phyloP scores from a whole-genome alignment of 2,797 vertebrate genomes.

The Zenarchopterus dispar region DNA sequence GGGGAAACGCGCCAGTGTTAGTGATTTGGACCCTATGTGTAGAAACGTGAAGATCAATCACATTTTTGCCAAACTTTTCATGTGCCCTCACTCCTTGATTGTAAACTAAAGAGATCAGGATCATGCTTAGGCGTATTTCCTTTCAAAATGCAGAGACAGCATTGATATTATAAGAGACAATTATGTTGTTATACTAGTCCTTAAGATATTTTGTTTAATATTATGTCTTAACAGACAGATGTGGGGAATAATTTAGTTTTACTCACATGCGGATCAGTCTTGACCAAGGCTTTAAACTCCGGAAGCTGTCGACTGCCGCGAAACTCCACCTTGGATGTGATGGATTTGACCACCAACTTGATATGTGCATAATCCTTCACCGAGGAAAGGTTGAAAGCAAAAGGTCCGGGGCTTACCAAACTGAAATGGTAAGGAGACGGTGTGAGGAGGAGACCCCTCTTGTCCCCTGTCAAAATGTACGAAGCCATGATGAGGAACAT shows the following conservation, averaged over 20 bases:
- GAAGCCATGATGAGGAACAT: slow-evolving; percentile 91
- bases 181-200: no score
- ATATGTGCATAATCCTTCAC: slow-evolving; percentile 85
- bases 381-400: slow-evolving; percentile 84
- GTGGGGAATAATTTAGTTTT: not conserved
- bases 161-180: no score
- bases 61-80: slow-evolving; percentile 19
- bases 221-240: not conserved
- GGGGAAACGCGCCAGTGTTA: not conserved
- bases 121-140: slow-evolving; percentile 18
- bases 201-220: not conserved
- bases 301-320: slow-evolving; percentile 81
- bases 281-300: slow-evolving; percentile 82
- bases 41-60: no score
- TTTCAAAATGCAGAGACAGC: slow-evolving; percentile 33
- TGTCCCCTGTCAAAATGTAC: slow-evolving; percentile 90
- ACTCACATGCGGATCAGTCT: slow-evolving; percentile 91
- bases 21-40: slow-evolving; percentile 22
- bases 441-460: slow-evolving; percentile 85
- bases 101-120: slow-evolving; percentile 46
- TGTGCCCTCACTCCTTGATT: slow-evolving; percentile 19
- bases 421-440: slow-evolving; percentile 87
- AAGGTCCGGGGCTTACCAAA: slow-evolving; percentile 81
- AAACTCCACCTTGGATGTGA: slow-evolving; percentile 87
- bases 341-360: slow-evolving; percentile 85